These are phyloP conservation scores for Diarsia brunnea DNA, from an alignment of 2,888 invertebrate species.

Conservation along the genomic window DNA sequence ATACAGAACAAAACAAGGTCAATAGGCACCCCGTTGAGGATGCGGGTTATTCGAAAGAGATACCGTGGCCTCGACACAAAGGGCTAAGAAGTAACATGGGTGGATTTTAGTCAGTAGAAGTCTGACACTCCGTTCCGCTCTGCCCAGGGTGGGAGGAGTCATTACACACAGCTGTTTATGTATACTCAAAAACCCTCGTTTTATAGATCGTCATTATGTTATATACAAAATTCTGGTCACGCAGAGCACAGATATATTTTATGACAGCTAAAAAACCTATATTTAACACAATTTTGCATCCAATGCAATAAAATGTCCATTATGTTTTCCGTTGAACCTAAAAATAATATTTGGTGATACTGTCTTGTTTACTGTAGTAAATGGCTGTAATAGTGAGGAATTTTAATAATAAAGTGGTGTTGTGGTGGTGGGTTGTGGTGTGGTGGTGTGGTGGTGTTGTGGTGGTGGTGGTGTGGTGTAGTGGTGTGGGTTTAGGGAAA, in stretches of 20 bases:
- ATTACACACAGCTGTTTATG: no score
- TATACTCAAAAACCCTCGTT: background rate
- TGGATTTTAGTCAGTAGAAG: no score
- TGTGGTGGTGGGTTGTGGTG: no score
- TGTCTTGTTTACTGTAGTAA: slow-evolving; percentile 22
- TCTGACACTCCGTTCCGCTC: no score
- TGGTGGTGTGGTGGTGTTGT: no score
- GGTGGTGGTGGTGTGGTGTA: no score
- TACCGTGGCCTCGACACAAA: no score
- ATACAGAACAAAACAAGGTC: background rate
- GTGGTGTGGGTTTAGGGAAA: no score
- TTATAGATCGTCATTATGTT: background rate
- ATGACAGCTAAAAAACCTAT: slow-evolving; percentile 36
- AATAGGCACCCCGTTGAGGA: no score
- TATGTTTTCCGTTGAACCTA: background rate
- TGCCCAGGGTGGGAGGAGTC: no score
- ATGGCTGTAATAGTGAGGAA: slow-evolving; percentile 25
- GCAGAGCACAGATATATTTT: slow-evolving; percentile 38
- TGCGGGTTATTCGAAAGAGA: no score
- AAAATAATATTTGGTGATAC: slow-evolving; percentile 37
- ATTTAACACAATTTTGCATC: slow-evolving; percentile 28
- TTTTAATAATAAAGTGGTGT: slow-evolving; percentile 12
- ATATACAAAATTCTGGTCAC: slow-evolving; percentile 33
- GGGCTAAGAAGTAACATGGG: no score
- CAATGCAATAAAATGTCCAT: background rate